These are phyloP conservation scores for Astur gentilis DNA, from an alignment of 2,113 vertebrate species.

Conservation along the genomic window DNA sequence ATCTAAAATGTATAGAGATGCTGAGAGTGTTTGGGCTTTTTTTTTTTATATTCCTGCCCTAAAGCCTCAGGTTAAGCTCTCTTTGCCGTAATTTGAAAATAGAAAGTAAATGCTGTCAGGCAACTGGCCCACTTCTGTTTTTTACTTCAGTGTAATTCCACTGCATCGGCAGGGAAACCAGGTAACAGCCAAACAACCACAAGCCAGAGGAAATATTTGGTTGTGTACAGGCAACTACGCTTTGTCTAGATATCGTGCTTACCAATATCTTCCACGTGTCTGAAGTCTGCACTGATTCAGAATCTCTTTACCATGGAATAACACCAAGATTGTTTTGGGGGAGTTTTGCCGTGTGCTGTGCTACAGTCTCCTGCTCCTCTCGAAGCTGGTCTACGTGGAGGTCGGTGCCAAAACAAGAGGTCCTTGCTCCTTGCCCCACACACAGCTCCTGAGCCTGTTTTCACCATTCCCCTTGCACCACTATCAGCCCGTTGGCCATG, in stretches of 20 bases:
- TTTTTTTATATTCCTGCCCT: not conserved
- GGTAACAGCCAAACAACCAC: not conserved
- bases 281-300: not conserved
- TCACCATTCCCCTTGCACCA: not conserved
- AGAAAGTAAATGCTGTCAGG: not conserved
- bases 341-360: not conserved
- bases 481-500: rapidly evolving
- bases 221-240: not conserved
- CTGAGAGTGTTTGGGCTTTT: not conserved
- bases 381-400: not conserved
- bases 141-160: not conserved
- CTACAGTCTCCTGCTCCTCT: not conserved
- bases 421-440: not conserved
- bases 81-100: not conserved
- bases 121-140: not conserved
- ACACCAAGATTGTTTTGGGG: not conserved
- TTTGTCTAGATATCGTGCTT: not conserved
- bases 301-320: not conserved
- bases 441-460: not conserved
- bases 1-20: not conserved
- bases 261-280: not conserved
- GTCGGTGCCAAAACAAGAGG: not conserved
- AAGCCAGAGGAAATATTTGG: not conserved
- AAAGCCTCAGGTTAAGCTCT: not conserved
- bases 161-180: not conserved